Evolutionary conservation across 2,113 vertebrate species (phyloP), one percentile per base, ranked within the genome.

Genomic region (Dinomys branickii): DNA sequence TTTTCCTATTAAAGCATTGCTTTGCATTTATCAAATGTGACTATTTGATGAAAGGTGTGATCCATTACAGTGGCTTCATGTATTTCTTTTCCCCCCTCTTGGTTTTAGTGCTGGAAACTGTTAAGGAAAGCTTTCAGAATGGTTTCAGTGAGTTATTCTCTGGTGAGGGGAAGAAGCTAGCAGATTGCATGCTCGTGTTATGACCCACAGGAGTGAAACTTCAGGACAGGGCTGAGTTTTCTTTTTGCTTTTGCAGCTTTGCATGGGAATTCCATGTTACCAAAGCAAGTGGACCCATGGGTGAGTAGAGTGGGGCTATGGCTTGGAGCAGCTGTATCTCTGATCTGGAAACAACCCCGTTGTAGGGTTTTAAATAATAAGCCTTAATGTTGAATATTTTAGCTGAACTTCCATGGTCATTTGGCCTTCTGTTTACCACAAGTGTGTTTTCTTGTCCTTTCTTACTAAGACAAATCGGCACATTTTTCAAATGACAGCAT

Each of bases 71-170:
- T 67, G 7, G 22, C 88, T 95, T 91, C 84, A 10, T 50, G 0
- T 19, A 26, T 52, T 93, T 69, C 44, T 95, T 97, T 35, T 94
- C 86, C 50, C 54, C 10, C 20, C n/a, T 96, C 94, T 90, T 96
- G 91, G 35, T 50, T 82, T 90, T 9, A 30, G 50, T 50, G 41
- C 91, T 95, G 90, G 83, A 94, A 88, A 59, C 47, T 4, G 24
- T 85, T 19, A 16, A 2, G 41, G 63, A 78, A 90, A 85, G 5
- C 63, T 97, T 95, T 85, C 94, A 94, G 78, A 96, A 96, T 92
- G 50, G 16, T 56, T 96, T 75, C 95, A 86, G 93, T 88, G 85
- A 97, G 91, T 96, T 97, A 80, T 97, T 98, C 95, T 98, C 95
- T 96, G 63, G 73, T 30, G 30, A 89, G 67, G 30, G 88, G 59